Conservation (phyloP, 2,797 vertebrate species). For the Falco rusticolus region DNA sequence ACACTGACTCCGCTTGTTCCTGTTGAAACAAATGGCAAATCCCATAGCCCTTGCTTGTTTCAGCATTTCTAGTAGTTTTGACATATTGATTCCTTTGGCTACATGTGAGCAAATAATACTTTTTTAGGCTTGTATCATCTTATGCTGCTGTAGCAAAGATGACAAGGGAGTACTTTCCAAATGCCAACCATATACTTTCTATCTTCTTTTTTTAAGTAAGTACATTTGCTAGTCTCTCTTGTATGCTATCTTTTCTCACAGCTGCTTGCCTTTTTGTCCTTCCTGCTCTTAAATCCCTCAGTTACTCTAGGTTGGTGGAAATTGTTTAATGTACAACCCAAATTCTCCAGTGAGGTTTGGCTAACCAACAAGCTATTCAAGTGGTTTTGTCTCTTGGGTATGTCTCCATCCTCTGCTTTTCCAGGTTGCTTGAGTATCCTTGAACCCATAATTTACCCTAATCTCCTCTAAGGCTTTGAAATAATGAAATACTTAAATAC, state of each 20-base stretch:
- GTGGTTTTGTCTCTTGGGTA: slow-evolving; percentile 47
- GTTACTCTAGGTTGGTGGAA: not conserved
- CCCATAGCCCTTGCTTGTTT: not conserved
- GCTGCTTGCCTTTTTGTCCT: slow-evolving; percentile 40
- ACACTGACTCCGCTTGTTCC: not conserved
- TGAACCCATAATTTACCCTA: slow-evolving; percentile 57
- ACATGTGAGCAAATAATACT: not conserved
- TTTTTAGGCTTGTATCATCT: not conserved
- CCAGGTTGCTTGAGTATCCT: slow-evolving; percentile 50
- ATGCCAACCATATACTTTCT: not conserved
- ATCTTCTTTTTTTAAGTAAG: not conserved
- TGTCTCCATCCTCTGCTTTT: slow-evolving; percentile 56
- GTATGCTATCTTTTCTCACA: not conserved
- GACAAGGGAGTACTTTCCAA: not conserved
- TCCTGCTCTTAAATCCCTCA: not conserved
- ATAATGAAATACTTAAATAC: slow-evolving; percentile 50
- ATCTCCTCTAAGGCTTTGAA: slow-evolving; percentile 52
- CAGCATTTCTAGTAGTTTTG: not conserved
- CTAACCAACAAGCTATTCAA: slow-evolving; percentile 39
- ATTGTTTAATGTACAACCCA: slow-evolving; percentile 18
- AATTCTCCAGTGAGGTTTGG: slow-evolving; percentile 55
- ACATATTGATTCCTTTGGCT: not conserved
- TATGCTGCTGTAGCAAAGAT: not conserved
- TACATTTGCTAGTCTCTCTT: not conserved
- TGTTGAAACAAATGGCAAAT: not conserved